Base-by-base conservation (phyloP, 2,888 invertebrate genomes). In the Lampropteryx suffumata region DNA sequence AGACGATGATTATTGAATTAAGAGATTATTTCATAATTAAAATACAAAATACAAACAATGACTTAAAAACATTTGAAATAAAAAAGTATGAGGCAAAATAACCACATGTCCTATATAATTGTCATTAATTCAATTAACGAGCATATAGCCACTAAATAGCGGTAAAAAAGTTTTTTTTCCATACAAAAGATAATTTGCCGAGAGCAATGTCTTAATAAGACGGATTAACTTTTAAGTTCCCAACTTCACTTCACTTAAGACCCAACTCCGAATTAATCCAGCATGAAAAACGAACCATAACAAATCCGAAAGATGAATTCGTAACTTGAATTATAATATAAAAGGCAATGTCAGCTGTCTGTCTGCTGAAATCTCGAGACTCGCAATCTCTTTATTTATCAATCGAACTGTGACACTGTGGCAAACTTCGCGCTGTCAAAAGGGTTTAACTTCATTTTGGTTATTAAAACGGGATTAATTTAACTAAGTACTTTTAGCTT, bases 291-390 rank as follows among this genome's bases (percentile, higher is more conserved):
- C 42, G 33, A 13, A 55, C 51, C 50, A 26, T 48, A 54, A 50
- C 55, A 32, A 51, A 55, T 48, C 21, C 39, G 11, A 50, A 48
- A 51, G 49, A 59, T 50, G 51, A 58, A 41, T 57, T 47, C 45
- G 39, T 36, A 50, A 64, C 65, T 58, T 50, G 55, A 57, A 62
- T 62, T 62, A 64, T 64, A 62, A 59, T 57, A 61, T 62, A 62
- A 62, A 64, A 58, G 53, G 47, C 50, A 57, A 55, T 55, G 66
- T 60, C 66, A 62, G 55, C 50, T 59, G 63, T 63, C 64, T 57
- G 60, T 58, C 52, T 52, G 53, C 50, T 34, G 57, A 57, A 59
- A 61, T 61, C 57, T 55, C 29, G 50, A 61, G 55, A 59, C 59
- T 60, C 45, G 62, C 54, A 45, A 48, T 54, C 50, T 61, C 63